These are phyloP conservation scores for Drosophila asahinai DNA, from an alignment of 1,140 invertebrate species.

Conservation along the genomic window DNA sequence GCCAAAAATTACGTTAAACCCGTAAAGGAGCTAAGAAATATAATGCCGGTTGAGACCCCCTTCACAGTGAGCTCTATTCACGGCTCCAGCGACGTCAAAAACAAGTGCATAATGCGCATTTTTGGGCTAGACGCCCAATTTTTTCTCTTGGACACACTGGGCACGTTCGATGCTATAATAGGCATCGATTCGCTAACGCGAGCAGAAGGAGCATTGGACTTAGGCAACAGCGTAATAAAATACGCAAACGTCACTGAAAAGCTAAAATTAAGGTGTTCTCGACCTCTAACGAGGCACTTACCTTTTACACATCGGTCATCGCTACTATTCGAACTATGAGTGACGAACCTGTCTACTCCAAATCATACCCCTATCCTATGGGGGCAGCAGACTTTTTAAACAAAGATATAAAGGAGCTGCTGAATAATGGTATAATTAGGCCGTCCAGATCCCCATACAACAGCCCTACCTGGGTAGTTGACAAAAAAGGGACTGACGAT, in stretches of 20 bases:
- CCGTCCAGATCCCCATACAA: conserved; percentile 13
- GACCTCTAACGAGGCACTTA: neutral
- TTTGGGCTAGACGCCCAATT: conserved; percentile 2
- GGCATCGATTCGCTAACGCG: conserved; percentile 1
- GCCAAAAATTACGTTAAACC: too few relatives aligned
- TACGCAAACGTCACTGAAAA: too few relatives aligned
- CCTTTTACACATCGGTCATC: conserved; percentile 8
- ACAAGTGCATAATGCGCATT: conserved; percentile 20
- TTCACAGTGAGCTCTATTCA: too few relatives aligned
- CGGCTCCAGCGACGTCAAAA: too few relatives aligned
- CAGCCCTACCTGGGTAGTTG: conserved; percentile 8
- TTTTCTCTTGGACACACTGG: neutral
- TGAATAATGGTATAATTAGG: too few relatives aligned
- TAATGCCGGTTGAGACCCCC: too few relatives aligned
- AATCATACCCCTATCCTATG: neutral
- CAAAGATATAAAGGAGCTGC: conserved; percentile 9
- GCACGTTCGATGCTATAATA: conserved; percentile 2
- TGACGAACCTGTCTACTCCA: too few relatives aligned
- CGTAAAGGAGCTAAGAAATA: too few relatives aligned
- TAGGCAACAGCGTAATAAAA: neutral
- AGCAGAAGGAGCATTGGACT: neutral
- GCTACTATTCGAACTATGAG: neutral
- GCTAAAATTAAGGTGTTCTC: conserved; percentile 3
- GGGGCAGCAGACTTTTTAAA: conserved; percentile 11
- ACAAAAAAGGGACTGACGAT: conserved; percentile 23